Conservation (phyloP, 2,888 invertebrate genomes). For the Iselma pallidipennis region DNA sequence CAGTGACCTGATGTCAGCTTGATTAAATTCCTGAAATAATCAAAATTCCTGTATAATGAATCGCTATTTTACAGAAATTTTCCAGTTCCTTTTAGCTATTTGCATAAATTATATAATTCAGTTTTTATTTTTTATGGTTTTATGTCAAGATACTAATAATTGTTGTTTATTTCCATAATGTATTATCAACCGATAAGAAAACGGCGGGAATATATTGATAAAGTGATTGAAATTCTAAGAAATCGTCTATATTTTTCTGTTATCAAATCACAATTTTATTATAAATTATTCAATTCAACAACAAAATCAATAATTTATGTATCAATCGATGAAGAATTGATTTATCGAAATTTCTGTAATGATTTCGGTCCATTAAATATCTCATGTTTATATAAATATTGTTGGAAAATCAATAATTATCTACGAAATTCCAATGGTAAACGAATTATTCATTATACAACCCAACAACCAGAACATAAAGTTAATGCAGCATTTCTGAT, state of each 20-base stretch:
- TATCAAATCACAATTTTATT: constrained; percentile 65
- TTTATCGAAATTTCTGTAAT: constrained; percentile 82
- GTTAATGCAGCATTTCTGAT: constrained; percentile 88
- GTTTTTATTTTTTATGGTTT: constrained; percentile 11
- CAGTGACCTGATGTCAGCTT: too few species aligned
- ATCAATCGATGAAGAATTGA: constrained; percentile 74
- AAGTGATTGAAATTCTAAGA: constrained; percentile 48
- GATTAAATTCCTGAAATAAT: too few species aligned
- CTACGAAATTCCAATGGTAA: constrained; percentile 67
- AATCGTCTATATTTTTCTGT: constrained; percentile 74
- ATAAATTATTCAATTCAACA: constrained; percentile 66
- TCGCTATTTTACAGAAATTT: not conserved
- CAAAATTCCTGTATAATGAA: not conserved
- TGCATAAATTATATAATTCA: constrained; percentile 20
- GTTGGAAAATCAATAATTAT: constrained; percentile 75
- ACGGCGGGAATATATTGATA: constrained; percentile 35
- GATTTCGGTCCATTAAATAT: constrained; percentile 92
- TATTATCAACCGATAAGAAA: not conserved
- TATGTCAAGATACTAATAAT: constrained; percentile 15
- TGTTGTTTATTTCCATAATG: constrained; percentile 20
- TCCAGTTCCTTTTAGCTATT: constrained; percentile 11
- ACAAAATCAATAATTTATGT: constrained; percentile 75
- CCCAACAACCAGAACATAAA: constrained; percentile 72
- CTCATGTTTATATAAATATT: constrained; percentile 83
- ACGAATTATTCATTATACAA: constrained; percentile 82